phyloP scores from a whole-genome alignment of 2,888 invertebrate genomes.

The Pachliopta kotzebuea region DNA sequence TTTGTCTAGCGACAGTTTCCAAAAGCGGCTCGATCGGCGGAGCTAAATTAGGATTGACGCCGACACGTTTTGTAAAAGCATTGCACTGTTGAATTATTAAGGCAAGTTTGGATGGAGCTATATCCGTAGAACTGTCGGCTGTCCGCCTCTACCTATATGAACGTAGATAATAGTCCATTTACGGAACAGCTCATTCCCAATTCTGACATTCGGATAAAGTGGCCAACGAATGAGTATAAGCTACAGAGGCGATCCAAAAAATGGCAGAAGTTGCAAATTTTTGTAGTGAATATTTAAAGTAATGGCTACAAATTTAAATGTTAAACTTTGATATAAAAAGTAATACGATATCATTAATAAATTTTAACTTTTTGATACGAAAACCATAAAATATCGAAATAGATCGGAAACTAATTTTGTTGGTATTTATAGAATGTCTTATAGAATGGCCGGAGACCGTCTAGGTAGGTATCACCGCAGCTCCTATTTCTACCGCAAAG shows the following conservation, averaged over 20 bases:
- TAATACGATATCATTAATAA: too few species aligned
- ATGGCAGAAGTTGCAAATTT: conserved; percentile 31
- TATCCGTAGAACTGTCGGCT: conserved; percentile 64
- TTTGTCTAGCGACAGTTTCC: conserved; percentile 75
- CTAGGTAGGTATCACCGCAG: too few species aligned
- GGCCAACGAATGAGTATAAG: conserved; percentile 61
- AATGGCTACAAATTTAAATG: conserved; percentile 43
- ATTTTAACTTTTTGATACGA: too few species aligned
- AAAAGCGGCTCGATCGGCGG: conserved; percentile 71
- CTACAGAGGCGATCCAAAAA: conserved; percentile 49
- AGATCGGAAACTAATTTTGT: too few species aligned
- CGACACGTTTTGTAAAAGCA: conserved; percentile 81
- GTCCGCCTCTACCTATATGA: conserved; percentile 46
- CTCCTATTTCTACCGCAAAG: too few species aligned
- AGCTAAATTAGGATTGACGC: conserved; percentile 78
- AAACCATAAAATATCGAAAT: too few species aligned
- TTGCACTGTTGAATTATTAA: conserved; percentile 81
- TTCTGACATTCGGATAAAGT: conserved; percentile 74
- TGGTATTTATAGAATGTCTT: too few species aligned
- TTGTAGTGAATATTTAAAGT: conserved; percentile 33
- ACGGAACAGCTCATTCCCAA: conserved; percentile 70
- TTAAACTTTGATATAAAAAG: conserved; percentile 31
- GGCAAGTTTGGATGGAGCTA: conserved; percentile 70
- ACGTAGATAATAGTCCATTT: conserved; percentile 60
- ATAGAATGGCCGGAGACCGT: too few species aligned